Percentiles rank a stretch among this genome's conserved stretches.
These are phyloP conservation scores for Pogonomyrmex barbatus DNA, from an alignment of 1,140 invertebrate species.

Conservation along the genomic window DNA sequence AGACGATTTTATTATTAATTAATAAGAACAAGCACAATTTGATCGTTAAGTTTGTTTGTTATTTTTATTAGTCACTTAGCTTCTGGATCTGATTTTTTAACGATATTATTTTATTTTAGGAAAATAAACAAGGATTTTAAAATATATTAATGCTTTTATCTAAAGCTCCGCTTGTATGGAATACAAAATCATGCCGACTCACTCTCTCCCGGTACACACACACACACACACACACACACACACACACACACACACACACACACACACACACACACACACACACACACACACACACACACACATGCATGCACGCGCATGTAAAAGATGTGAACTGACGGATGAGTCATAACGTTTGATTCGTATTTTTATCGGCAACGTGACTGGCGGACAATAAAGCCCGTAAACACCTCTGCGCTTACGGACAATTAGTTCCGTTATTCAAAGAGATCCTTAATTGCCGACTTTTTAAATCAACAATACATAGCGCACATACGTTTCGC, in stretches of 20 bases:
- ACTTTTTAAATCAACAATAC: slow-evolving; percentile 61
- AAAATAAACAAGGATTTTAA: background rate
- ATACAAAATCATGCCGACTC: background rate
- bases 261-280: background rate
- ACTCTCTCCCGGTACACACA: background rate
- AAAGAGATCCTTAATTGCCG: slow-evolving; percentile 61
- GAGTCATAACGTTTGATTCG: slow-evolving; percentile 43
- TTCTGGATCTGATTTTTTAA: background rate
- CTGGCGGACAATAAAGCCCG: slow-evolving; percentile 64
- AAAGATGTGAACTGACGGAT: slow-evolving; percentile 33
- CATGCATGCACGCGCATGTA: background rate
- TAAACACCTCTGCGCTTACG: slow-evolving; percentile 52
- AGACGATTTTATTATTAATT: slow-evolving; percentile 8
- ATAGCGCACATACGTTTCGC: slow-evolving; percentile 19
- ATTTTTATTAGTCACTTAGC: background rate
- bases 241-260: too few species aligned
- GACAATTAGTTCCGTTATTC: slow-evolving; percentile 67
- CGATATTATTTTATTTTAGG: background rate
- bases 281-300: background rate
- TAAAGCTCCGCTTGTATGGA: background rate
- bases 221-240: background rate
- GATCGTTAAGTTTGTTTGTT: background rate
- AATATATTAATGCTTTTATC: slow-evolving; percentile 14
- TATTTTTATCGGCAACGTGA: slow-evolving; percentile 41
- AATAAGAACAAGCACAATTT: background rate